Conservation (phyloP, 2,888 invertebrate species). For the Crematogaster levior region DNA sequence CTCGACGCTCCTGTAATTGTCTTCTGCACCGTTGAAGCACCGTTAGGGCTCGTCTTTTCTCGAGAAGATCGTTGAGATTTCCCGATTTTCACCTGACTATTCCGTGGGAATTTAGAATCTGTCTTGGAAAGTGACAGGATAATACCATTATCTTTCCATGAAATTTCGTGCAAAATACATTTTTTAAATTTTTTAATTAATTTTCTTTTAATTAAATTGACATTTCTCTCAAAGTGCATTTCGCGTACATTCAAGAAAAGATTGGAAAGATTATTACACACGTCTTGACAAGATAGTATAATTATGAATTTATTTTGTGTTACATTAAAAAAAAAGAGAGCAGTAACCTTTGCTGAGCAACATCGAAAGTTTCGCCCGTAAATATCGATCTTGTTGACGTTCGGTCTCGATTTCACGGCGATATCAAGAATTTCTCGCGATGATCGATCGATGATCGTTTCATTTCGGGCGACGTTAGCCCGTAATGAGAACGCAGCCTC, state of each 20-base stretch:
- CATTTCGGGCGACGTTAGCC: constrained; percentile 30
- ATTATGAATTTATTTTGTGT: not conserved
- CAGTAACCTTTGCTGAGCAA: not conserved
- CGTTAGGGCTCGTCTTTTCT: constrained; percentile 45
- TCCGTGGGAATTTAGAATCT: constrained; percentile 42
- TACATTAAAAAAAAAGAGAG: not conserved
- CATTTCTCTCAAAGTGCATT: not conserved
- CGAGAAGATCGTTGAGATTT: constrained; percentile 13
- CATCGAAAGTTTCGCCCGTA: constrained; percentile 23
- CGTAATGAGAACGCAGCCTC: constrained; percentile 57
- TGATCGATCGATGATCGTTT: constrained; percentile 42
- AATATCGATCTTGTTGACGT: constrained; percentile 31
- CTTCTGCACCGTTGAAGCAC: constrained; percentile 43
- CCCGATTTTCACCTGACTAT: constrained; percentile 47
- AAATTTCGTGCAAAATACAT: not conserved
- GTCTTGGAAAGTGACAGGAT: constrained; percentile 37
- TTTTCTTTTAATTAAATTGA: no score
- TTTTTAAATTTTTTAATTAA: not conserved
- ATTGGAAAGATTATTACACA: not conserved
- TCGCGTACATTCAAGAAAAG: not conserved
- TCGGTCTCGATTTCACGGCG: constrained; percentile 41
- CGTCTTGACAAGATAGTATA: not conserved
- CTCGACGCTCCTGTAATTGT: constrained; percentile 48
- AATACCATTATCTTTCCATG: not conserved
- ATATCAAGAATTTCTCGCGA: constrained; percentile 20